A percentile compares a stretch with the other conserved stretches of the same genome.
These are phyloP conservation scores for Bettongia penicillata DNA, from an alignment of 2,113 vertebrate species.

Conservation along the genomic window DNA sequence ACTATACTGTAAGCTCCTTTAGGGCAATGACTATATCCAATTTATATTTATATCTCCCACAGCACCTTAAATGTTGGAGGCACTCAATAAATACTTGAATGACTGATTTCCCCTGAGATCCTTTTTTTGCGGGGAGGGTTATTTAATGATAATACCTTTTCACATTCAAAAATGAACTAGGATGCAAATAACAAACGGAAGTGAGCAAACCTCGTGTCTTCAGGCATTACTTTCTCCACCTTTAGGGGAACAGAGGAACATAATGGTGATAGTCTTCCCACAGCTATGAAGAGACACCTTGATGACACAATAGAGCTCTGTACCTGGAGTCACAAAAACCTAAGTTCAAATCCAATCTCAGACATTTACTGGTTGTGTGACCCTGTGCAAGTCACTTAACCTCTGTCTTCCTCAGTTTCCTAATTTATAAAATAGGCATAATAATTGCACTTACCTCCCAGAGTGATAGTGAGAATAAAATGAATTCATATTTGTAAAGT, in stretches of 20 bases:
- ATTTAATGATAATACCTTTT: constrained; percentile 35
- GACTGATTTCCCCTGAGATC: neutral
- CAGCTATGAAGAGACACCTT: neutral
- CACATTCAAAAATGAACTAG: neutral
- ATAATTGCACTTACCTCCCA: neutral
- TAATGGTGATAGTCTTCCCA: neutral
- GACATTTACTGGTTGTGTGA: neutral
- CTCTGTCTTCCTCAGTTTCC: neutral
- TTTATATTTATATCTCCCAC: neutral
- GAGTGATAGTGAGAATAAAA: neutral
- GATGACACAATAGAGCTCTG: neutral
- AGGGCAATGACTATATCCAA: neutral
- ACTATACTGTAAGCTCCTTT: neutral
- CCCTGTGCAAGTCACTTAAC: neutral
- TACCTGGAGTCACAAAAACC: neutral
- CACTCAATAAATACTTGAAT: constrained; percentile 59
- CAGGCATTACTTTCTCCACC: neutral
- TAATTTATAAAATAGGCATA: neutral
- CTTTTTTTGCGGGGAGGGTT: constrained; percentile 6
- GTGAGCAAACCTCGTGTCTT: constrained; percentile 40
- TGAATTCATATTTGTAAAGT: neutral
- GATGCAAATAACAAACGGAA: constrained; percentile 19
- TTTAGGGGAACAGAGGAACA: neutral
- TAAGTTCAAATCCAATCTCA: neutral
- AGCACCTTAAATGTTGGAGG: neutral